Evolutionary conservation across 1,140 invertebrate genomes (phyloP).

Genomic region (Euschistus heros): DNA sequence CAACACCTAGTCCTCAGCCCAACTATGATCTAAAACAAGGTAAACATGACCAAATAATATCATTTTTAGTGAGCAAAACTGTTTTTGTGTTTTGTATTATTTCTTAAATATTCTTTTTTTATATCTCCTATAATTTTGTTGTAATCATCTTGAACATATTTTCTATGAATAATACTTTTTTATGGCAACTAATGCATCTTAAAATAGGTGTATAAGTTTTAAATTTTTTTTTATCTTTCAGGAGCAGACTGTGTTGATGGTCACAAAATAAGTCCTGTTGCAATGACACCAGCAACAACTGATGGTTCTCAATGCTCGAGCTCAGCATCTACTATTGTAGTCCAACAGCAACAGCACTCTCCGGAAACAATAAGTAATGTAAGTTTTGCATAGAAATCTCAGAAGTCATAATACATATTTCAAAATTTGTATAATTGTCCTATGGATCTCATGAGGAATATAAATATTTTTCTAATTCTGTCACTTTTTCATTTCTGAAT

Average conservation of each 20-base stretch:
- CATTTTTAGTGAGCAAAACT: not conserved
- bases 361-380: constrained; percentile 34
- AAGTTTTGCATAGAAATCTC: not conserved
- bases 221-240: constrained; percentile 1
- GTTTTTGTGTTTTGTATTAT: not conserved
- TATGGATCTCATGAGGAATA: no score
- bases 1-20: constrained; percentile 20
- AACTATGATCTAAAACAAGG: constrained; percentile 20
- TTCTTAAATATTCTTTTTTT: not conserved
- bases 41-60: not conserved
- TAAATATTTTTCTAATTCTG: no score
- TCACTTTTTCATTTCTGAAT: no score
- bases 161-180: not conserved
- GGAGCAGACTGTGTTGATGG: constrained; percentile 12
- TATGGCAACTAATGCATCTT: not conserved
- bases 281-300: constrained; percentile 34
- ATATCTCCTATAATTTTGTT: not conserved
- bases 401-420: no score
- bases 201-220: not conserved
- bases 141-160: not conserved
- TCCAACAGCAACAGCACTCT: constrained; percentile 36
- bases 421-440: not conserved
- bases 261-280: constrained; percentile 22
- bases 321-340: constrained; percentile 69
- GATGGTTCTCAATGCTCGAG: constrained; percentile 68